phyloP scores from a whole-genome alignment of 2,113 vertebrate genomes.

The Malurus alboscapulatus region DNA sequence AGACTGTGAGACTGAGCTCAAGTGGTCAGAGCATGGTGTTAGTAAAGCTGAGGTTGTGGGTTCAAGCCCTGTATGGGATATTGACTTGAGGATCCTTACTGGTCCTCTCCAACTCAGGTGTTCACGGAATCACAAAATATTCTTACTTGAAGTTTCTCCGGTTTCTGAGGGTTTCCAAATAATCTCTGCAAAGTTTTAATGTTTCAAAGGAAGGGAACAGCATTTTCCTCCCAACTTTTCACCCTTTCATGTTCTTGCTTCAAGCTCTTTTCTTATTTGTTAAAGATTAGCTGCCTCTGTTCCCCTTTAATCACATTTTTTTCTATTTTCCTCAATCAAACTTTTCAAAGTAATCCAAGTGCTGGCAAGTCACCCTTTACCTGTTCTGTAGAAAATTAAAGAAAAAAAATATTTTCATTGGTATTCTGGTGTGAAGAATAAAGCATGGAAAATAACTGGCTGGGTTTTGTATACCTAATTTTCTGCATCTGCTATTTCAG shows the following conservation, averaged over 20 bases:
- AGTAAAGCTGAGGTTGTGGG: neutral
- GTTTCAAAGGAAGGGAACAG: neutral
- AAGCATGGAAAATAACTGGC: neutral
- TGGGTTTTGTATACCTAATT: neutral
- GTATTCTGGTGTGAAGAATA: neutral
- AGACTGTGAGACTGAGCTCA: neutral
- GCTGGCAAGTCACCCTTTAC: neutral
- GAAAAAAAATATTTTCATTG: neutral
- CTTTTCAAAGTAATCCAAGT: neutral
- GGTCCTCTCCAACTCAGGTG: neutral
- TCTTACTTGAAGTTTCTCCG: neutral
- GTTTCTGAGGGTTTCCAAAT: neutral
- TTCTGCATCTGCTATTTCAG: neutral
- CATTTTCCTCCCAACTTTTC: neutral
- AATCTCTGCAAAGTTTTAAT: neutral
- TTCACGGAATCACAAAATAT: neutral
- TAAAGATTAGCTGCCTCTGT: neutral
- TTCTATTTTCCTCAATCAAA: too few relatives aligned
- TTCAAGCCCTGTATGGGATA: neutral
- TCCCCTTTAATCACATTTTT: neutral
- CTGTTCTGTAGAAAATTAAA: neutral
- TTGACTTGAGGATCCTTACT: neutral
- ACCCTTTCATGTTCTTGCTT: neutral
- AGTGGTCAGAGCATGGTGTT: neutral
- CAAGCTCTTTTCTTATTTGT: neutral